Evolutionary conservation across 2,797 vertebrate species (phyloP).

Genomic region (Lutjanus campechanus): DNA sequence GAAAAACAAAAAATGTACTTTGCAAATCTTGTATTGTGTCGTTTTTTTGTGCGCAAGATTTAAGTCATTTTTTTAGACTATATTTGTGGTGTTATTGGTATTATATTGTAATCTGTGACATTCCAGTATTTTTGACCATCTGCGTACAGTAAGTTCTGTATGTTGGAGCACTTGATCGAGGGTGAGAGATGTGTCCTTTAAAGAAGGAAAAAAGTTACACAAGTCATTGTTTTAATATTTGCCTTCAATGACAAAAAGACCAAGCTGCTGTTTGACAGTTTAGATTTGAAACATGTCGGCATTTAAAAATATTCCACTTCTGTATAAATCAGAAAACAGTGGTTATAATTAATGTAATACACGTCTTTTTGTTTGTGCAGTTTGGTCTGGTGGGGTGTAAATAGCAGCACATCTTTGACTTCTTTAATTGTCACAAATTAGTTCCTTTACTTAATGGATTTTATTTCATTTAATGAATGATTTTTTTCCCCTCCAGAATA

Average conservation of each 20-base stretch:
- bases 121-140: neutral
- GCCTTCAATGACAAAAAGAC: neutral
- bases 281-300: neutral
- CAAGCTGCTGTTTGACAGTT: neutral
- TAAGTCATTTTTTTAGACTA: neutral
- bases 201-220: neutral
- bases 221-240: neutral
- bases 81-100: neutral
- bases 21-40: neutral
- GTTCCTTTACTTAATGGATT: conserved; percentile 9
- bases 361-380: neutral
- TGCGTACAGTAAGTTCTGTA: neutral
- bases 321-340: neutral
- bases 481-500: neutral
- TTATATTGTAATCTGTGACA: neutral
- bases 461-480: neutral
- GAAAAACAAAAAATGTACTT: too few species aligned
- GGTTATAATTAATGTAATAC: neutral
- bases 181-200: neutral
- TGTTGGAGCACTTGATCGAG: neutral
- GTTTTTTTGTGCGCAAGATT: too few species aligned
- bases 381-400: neutral
- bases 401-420: neutral
- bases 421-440: conserved; percentile 1
- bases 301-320: neutral